A percentile compares a stretch with the other conserved stretches of the same genome.
phyloP scores from a whole-genome alignment of 2,797 vertebrate species.

The Myripristis murdjan region DNA sequence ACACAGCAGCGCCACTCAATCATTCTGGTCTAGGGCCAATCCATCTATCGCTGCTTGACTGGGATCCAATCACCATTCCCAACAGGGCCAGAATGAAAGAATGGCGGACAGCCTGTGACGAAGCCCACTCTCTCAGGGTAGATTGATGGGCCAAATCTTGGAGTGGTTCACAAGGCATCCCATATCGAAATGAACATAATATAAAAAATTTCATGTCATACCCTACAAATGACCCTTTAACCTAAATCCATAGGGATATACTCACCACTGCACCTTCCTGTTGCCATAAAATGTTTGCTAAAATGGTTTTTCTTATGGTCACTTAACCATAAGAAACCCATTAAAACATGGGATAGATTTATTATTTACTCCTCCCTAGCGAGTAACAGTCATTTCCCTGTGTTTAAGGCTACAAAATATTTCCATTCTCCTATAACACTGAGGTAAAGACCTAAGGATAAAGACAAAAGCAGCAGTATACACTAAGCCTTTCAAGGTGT shows the following conservation, averaged over 20 bases:
- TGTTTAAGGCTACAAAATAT: constrained; percentile 58
- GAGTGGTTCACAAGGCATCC: constrained; percentile 67
- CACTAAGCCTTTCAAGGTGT: not conserved
- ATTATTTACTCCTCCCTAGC: constrained; percentile 33
- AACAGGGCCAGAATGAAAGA: constrained; percentile 78
- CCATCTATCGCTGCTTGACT: constrained; percentile 81
- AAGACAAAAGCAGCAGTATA: not conserved
- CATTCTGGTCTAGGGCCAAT: constrained; percentile 72
- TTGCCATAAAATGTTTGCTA: constrained; percentile 15
- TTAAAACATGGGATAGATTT: constrained; percentile 46
- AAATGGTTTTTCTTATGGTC: constrained; percentile 31
- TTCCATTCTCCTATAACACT: constrained; percentile 22
- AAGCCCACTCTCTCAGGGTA: constrained; percentile 60
- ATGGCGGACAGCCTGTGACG: constrained; percentile 75
- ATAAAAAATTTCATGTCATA: constrained; percentile 55
- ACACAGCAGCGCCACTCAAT: constrained; percentile 71
- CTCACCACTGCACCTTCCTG: constrained; percentile 9
- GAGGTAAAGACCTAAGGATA: constrained; percentile 18
- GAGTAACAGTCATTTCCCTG: constrained; percentile 36
- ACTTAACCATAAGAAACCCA: constrained; percentile 48
- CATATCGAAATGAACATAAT: constrained; percentile 57
- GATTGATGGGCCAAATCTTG: constrained; percentile 77
- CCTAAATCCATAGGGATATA: not conserved
- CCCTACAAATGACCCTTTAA: constrained; percentile 37
- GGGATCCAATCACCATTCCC: constrained; percentile 83